Conservation (phyloP, 1,140 invertebrate genomes). For the Philotrypesis tridentata region DNA sequence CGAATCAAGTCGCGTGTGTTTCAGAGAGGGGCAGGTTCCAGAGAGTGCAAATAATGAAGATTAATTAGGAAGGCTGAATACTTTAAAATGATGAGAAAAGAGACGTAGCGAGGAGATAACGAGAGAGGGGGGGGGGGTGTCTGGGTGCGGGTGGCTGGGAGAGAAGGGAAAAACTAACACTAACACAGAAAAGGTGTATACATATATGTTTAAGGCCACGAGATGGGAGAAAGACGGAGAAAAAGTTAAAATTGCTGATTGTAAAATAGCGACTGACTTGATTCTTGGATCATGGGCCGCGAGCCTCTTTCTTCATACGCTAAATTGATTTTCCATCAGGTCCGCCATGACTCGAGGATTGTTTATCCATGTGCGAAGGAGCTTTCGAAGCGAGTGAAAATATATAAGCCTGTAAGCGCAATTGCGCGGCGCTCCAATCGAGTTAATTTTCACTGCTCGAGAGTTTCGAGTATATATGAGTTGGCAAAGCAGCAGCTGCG, state of each 20-base stretch:
- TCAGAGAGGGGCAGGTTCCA: neutral
- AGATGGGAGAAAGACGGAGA: too few relatives aligned
- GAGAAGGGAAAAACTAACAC: neutral
- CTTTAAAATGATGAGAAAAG: neutral
- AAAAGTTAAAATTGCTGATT: neutral
- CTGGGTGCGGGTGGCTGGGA: too few relatives aligned
- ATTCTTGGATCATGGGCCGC: neutral
- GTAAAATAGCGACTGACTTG: neutral
- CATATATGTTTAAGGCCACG: too few relatives aligned
- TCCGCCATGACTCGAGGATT: slow-evolving; percentile 1
- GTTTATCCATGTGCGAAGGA: slow-evolving; percentile 4
- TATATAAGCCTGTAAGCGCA: neutral
- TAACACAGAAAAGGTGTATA: neutral
- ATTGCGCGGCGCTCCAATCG: slow-evolving; percentile 12
- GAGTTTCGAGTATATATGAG: slow-evolving; percentile 14
- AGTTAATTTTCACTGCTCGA: slow-evolving; percentile 40
- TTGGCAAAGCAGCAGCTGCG: neutral
- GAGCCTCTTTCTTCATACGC: neutral
- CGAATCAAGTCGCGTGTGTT: too few relatives aligned
- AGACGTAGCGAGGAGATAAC: neutral
- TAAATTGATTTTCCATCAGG: slow-evolving; percentile 19
- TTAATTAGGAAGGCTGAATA: neutral
- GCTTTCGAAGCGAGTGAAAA: slow-evolving; percentile 32
- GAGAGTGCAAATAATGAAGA: neutral
- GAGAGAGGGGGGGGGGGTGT: neutral